Evolutionary conservation across 2,113 vertebrate genomes (phyloP), one percentile per base, ranked within the genome.

Genomic region (Regulus satrapa): DNA sequence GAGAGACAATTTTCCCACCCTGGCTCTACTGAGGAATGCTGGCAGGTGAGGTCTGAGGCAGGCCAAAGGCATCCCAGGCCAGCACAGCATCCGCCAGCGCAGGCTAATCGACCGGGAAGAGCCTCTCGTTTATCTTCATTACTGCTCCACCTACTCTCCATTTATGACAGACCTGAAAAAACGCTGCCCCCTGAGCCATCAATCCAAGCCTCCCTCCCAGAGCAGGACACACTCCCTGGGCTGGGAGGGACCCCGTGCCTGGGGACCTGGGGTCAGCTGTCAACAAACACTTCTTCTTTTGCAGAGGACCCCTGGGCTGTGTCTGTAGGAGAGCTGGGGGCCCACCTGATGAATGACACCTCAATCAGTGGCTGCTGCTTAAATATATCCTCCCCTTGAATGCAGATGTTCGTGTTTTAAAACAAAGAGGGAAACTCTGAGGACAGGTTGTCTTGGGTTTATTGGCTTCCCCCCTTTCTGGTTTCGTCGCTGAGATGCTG

Each of bases 61-160:
- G 43, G 67, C 86, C 74, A 43, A 83, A 84, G 79, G 88, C 83
- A 68, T 72, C 64, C 74, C 34, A 23, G 87, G 80, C 18, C 59
- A 64, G 81, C 2, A 0, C 59, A 74, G 49, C 49, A 55, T 40
- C 68, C 15, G 0, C 19, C 69, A 64, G 77, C 91, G 5, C 38
- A 5, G 64, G 49, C 84, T 78, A n/a, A 95, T 92, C 59, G 24
- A 13, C 77, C 0, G 5, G 62, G 80, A 92, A 91, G 94, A 95
- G 58, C 59, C 78, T 52, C 86, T 95, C 95, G 45, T 95, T 90
- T 87, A 90, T 96, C 96, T 96, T 94, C 95, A 96, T 96, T 95
- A 94, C 88, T 68, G 92, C 88, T 79, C 88, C 92, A 85, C 92
- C 91, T 93, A 94, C 95, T 93, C 83, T 31, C 94, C 55, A 55